phyloP scores from a whole-genome alignment of 2,797 vertebrate species.

The Pantherophis vulpinus region DNA sequence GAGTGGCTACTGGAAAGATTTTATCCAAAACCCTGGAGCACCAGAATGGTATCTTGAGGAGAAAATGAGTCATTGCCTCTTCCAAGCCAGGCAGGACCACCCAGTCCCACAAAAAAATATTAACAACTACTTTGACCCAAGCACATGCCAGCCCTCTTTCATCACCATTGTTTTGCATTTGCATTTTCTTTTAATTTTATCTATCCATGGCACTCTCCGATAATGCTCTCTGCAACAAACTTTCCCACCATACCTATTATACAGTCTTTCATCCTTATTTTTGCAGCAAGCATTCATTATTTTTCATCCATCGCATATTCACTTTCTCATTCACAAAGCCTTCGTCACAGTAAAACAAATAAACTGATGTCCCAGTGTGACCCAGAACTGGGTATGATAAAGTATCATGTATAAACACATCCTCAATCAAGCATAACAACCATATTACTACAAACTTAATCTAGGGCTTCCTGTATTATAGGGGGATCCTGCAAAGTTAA shows the following conservation, averaged over 20 bases:
- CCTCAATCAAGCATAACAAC: neutral
- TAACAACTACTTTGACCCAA: neutral
- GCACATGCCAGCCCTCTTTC: neutral
- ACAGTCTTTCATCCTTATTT: neutral
- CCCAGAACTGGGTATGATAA: neutral
- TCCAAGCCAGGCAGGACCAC: neutral
- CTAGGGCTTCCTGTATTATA: neutral
- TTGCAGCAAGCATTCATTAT: neutral
- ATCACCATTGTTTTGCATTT: neutral
- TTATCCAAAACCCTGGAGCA: neutral
- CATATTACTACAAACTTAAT: neutral
- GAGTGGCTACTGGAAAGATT: neutral
- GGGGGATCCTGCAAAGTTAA: neutral
- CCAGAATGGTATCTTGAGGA: neutral
- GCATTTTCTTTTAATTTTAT: neutral
- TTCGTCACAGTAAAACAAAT: neutral
- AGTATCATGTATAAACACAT: neutral
- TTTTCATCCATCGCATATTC: neutral
- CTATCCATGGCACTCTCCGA: neutral
- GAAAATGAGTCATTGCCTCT: neutral
- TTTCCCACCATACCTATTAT: neutral
- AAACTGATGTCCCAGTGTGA: neutral
- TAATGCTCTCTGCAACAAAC: neutral
- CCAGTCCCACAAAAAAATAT: neutral
- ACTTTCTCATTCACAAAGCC: neutral